Evolutionary conservation across 1,140 invertebrate species (phyloP).

Genomic region (Parapsyche elsis): DNA sequence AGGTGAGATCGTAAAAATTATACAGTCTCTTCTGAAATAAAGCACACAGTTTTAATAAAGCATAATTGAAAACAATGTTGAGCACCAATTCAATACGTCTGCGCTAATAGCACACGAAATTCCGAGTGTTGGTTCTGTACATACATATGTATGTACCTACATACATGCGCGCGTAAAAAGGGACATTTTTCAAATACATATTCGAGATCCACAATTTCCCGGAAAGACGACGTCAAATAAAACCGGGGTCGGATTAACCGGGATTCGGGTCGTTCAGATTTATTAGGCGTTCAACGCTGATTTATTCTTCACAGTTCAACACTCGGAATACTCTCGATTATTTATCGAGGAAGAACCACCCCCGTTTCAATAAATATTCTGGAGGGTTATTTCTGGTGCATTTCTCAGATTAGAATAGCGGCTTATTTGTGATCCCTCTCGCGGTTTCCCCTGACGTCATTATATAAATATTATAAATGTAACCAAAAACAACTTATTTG

Average conservation of each 20-base stretch:
- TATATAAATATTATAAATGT: background rate
- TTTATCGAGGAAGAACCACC: background rate
- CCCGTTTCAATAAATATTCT: background rate
- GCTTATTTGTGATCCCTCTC: background rate
- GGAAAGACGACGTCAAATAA: constrained; percentile 38
- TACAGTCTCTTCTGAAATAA: background rate
- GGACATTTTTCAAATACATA: background rate
- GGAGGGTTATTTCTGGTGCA: constrained; percentile 15
- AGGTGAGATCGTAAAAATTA: background rate
- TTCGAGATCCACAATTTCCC: constrained; percentile 32
- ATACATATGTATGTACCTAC: too few relatives aligned
- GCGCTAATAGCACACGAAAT: too few relatives aligned
- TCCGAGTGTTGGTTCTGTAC: too few relatives aligned
- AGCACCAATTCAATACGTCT: background rate
- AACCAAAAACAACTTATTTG: background rate
- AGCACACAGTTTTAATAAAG: background rate
- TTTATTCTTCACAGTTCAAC: constrained; percentile 48
- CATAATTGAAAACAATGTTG: background rate
- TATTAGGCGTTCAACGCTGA: constrained; percentile 43
- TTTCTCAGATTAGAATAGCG: background rate
- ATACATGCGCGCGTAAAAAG: background rate
- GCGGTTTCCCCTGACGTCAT: background rate
- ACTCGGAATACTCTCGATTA: background rate
- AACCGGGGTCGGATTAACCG: constrained; percentile 46
- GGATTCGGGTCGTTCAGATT: constrained; percentile 46